phyloP scores from a whole-genome alignment of 2,888 invertebrate species.

The Acleris sparsana region DNA sequence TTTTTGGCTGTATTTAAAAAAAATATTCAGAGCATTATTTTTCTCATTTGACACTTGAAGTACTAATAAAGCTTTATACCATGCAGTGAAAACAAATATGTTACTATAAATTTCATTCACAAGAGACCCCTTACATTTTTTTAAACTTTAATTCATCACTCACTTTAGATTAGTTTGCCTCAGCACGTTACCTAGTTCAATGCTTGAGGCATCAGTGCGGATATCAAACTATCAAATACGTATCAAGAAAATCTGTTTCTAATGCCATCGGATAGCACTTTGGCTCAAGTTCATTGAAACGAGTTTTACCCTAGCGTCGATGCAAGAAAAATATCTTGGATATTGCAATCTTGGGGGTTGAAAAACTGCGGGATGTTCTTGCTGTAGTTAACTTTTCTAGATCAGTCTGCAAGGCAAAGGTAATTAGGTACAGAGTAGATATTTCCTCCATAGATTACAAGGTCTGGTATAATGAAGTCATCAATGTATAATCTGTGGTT shows the following conservation, averaged over 20 bases:
- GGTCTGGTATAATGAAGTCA: too few species aligned
- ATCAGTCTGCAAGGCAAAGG: background rate
- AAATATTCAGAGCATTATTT: too few species aligned
- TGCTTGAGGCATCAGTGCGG: conserved; percentile 23
- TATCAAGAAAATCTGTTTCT: conserved; percentile 34
- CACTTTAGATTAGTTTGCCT: conserved; percentile 3
- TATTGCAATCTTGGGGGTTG: conserved; percentile 25
- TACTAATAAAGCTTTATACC: too few species aligned
- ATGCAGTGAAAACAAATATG: too few species aligned
- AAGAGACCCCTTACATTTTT: too few species aligned
- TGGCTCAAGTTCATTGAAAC: conserved; percentile 32
- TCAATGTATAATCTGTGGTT: too few species aligned
- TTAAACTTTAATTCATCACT: background rate
- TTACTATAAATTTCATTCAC: too few species aligned
- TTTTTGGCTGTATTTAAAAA: too few species aligned
- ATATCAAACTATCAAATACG: conserved; percentile 30
- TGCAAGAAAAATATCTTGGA: conserved; percentile 33
- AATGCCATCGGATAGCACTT: conserved; percentile 30
- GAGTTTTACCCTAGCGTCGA: conserved; percentile 12
- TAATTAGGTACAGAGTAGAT: background rate
- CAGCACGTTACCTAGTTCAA: conserved; percentile 7
- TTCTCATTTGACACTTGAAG: too few species aligned
- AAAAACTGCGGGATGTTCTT: conserved; percentile 20
- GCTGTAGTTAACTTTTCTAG: background rate
- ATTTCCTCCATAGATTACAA: too few species aligned